Evolutionary conservation across 2,113 vertebrate genomes (phyloP).

Genomic region (Scytalopus superciliaris): DNA sequence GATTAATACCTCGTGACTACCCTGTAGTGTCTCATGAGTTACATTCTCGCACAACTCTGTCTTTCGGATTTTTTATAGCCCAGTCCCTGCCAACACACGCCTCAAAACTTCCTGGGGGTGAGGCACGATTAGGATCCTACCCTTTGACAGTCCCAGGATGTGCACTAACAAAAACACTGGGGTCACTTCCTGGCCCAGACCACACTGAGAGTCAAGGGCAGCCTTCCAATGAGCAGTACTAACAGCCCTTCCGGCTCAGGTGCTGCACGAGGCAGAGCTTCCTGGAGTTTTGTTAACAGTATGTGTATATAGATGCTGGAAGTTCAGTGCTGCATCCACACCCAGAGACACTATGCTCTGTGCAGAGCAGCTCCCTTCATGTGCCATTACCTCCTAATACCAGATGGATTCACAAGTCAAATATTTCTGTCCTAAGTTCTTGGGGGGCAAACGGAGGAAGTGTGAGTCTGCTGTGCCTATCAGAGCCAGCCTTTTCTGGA

Average conservation of each 20-base stretch:
- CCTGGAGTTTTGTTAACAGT: not conserved
- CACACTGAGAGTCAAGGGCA: too few relatives aligned
- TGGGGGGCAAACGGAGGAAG: not conserved
- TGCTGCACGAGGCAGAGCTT: not conserved
- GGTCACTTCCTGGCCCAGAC: not conserved
- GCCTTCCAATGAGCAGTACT: not conserved
- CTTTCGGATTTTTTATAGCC: not conserved
- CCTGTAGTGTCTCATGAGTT: not conserved
- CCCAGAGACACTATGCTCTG: not conserved
- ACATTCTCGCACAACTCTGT: not conserved
- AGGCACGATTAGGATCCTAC: not conserved
- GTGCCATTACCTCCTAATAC: not conserved
- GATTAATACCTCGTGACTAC: not conserved
- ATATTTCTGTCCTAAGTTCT: not conserved
- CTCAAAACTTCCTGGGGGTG: not conserved
- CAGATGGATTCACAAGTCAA: not conserved
- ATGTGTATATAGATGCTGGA: not conserved
- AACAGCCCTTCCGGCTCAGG: not conserved
- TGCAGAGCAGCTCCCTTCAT: not conserved
- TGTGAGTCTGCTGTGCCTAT: not conserved
- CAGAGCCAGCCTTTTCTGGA: rapidly evolving
- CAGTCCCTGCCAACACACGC: rapidly evolving
- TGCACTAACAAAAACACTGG: not conserved
- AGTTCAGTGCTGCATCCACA: not conserved
- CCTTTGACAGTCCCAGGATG: not conserved